Base-by-base conservation (phyloP, 2,797 vertebrate species). In the Sebastes minor region DNA sequence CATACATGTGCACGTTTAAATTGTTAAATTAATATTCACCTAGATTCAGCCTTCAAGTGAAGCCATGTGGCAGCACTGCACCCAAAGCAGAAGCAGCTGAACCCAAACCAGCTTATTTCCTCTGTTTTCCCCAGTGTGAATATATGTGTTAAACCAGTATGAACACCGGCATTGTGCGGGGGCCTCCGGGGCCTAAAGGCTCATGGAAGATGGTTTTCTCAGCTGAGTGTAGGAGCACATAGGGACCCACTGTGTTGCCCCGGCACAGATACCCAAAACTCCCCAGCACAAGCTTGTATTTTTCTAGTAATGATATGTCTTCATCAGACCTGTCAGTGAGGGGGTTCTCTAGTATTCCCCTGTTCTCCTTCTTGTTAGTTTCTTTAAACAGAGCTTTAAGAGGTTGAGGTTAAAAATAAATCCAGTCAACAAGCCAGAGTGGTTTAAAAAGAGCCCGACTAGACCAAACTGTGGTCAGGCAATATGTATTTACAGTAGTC, bases 111-210 rank as follows among this genome's bases (percentile, higher is more conserved):
- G 5, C 55, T 66, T 56, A 81, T 87, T 88, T 86, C 82, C 83
- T 68, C 25, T 60, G 32, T 84, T 81, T 86, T 81, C 73, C 82
- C 84, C 52, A 38, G 46, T 86, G 83, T 86, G 80, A 81, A 80
- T 88, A 80, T 88, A 77, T 81, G 66, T 77, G 71, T 86, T 88
- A 76, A 90, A 83, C 56, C 62, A 38, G 81, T 28, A 88, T 90
- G 86, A 93, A 93, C 83, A 82, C 80, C 25, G n/a, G 79, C 90
- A 90, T 93, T 94, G 91, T 93, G 72, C 86, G 53, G 67, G 76
- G 79, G n/a, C 76, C 88, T 80, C 81, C 59, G 62, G 80, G 74
- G 73, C 72, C 75, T 56, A 23, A 23, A 71, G 78, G 78, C 13
- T 69, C 71, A 64, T 27, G 53, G 73, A 85, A 76, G 74, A 80